These are phyloP conservation scores for Trichomycterus rosablanca DNA, from an alignment of 2,113 vertebrate genomes.

Conservation along the genomic window DNA sequence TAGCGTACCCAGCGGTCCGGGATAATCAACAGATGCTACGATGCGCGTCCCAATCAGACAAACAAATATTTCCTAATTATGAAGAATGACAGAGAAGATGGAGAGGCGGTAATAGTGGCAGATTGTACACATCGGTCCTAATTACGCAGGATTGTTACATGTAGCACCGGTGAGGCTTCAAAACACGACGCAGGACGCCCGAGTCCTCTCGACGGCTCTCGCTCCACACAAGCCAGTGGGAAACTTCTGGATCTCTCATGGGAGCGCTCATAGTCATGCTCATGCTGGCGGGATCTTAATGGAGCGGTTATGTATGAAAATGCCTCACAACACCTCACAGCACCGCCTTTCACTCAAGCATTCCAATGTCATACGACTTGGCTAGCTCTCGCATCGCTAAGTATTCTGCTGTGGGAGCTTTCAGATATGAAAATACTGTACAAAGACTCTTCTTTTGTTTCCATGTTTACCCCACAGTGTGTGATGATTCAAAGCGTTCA, in stretches of 20 bases:
- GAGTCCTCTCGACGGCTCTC: too few species aligned
- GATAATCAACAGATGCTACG: too few species aligned
- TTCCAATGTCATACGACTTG: background rate
- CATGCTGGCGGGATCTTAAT: conserved; percentile 39
- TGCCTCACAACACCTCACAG: conserved; percentile 16
- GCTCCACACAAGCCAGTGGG: background rate
- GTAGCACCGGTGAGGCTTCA: background rate
- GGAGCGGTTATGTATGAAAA: conserved; percentile 27
- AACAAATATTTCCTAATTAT: too few species aligned
- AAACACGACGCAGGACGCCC: too few species aligned
- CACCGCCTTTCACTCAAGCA: background rate
- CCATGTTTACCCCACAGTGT: too few species aligned
- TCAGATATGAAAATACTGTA: too few species aligned
- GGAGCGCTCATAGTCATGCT: conserved; percentile 3
- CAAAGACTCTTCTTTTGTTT: too few species aligned
- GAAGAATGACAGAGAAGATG: too few species aligned
- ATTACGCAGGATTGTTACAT: conserved; percentile 40
- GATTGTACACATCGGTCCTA: conserved; percentile 27
- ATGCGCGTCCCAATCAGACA: too few species aligned
- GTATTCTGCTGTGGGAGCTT: background rate
- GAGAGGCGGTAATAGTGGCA: conserved; percentile 12
- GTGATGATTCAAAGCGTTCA: too few species aligned
- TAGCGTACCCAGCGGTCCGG: too few species aligned
- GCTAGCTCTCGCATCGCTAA: background rate
- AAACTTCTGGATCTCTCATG: conserved; percentile 18